Evolutionary conservation across 2,797 vertebrate genomes (phyloP), one percentile per base, ranked within the genome.

Genomic region (Onychomys torridus): DNA sequence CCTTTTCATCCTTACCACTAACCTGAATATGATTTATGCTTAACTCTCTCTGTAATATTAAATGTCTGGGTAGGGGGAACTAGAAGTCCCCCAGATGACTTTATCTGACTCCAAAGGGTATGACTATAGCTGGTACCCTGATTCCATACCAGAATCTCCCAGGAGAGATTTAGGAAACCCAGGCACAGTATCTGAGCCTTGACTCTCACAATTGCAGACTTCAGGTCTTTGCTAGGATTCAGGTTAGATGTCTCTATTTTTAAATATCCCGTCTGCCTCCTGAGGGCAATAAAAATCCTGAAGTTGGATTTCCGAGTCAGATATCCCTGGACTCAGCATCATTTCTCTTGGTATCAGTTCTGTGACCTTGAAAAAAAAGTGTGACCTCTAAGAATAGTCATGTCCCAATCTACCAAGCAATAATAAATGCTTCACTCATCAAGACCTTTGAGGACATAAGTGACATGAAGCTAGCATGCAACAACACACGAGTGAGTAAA

Each of bases 1-100:
- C 21, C 11, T 25, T 89, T 95, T 83, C 57, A 46, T 65, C 63
- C 65, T 95, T 83, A 93, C 40, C 34, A 65, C 82, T 97, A 59
- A 82, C 46, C n/a, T 77, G 82, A 96, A 61, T 29, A 63, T 46
- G 37, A 59, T 77, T 37, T 84, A 9, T 49, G n/a, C 55, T 92
- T n/a, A n/a, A 23, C 71, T n/a, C 43, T 16, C 40, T 29, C 32
- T 49, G 5, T 59, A 43, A 43, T 63, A 67, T 87, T 5, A 76
- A 37, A 75, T 29, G 13, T 27, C 32, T 37, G 27, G 1, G 5
- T 75, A 84, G 55, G 57, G 82, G 21, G 23, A 61, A 12, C 14
- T 7, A 40, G 19, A 34, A 37, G 4, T 65, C 29, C 40, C 27
- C 37, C 32, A 3, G 9, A 49, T 57, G 79, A 7, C 5, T n/a